These are phyloP conservation scores for Montipora capricornis DNA, from an alignment of 64 coral and sea anemone species.

Conservation along the genomic window DNA sequence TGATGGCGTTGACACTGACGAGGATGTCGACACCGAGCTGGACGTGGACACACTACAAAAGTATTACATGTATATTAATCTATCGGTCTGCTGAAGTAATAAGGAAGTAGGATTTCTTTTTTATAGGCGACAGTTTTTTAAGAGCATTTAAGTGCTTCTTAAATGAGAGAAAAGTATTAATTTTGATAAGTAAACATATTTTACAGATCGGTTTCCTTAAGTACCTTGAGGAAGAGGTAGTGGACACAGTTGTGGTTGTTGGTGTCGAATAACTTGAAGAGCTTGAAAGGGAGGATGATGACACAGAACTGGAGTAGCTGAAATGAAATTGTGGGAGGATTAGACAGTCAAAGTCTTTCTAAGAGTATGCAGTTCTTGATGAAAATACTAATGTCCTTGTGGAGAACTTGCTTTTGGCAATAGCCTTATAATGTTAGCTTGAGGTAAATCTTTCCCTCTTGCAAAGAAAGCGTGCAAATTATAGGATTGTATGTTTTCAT, in stretches of 20 bases:
- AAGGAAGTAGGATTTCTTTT: too few relatives aligned
- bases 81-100: too few relatives aligned
- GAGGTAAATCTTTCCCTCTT: too few relatives aligned
- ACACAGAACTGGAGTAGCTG: conserved; percentile 3
- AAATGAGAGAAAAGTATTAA: too few relatives aligned
- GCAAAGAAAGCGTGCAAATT: too few relatives aligned
- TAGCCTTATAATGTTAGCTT: too few relatives aligned
- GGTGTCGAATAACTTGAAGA: neutral
- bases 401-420: neutral
- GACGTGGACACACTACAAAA: neutral
- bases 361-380: too few relatives aligned
- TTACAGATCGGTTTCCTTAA: neutral
- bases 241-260: neutral
- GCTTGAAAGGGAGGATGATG: neutral
- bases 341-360: too few relatives aligned
- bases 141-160: neutral
- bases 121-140: neutral
- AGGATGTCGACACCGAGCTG: conserved; percentile 1
- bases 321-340: neutral
- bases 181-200: neutral
- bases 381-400: neutral
- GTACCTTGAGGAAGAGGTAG: neutral
- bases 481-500: too few relatives aligned
- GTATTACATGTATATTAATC: too few relatives aligned
- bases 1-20: neutral